Evolutionary conservation across 2,113 vertebrate species (phyloP).

Genomic region (Melanerpes aurifrons): DNA sequence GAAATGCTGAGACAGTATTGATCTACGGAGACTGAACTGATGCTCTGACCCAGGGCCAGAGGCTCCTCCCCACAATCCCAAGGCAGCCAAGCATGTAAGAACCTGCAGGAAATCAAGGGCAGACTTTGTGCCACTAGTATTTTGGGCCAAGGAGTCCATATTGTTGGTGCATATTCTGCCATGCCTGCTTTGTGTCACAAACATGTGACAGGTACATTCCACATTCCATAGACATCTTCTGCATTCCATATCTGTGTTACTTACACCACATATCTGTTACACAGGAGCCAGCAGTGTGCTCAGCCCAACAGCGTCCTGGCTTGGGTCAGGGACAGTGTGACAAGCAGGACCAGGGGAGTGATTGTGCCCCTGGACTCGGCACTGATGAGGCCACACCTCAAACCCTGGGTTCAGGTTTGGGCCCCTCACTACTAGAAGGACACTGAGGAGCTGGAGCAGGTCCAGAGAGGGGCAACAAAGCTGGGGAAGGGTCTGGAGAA

Average conservation of each 20-base stretch:
- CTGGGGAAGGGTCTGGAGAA: too few species aligned
- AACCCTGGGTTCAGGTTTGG: too few species aligned
- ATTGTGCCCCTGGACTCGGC: too few species aligned
- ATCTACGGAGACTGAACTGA: slow-evolving; percentile 53
- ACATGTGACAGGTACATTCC: neutral
- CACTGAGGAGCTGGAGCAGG: too few species aligned
- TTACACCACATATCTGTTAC: too few species aligned
- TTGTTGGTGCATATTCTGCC: neutral
- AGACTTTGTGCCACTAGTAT: neutral
- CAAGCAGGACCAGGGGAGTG: too few species aligned
- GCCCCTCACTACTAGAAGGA: too few species aligned
- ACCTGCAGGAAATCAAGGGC: slow-evolving; percentile 13
- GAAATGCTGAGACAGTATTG: slow-evolving; percentile 55
- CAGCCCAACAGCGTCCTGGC: too few species aligned
- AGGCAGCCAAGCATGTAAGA: slow-evolving; percentile 47
- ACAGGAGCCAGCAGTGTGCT: too few species aligned
- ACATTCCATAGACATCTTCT: neutral
- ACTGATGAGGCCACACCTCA: too few species aligned
- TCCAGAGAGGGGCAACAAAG: too few species aligned
- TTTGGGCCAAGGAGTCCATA: neutral
- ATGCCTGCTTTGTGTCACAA: neutral
- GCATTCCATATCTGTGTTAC: neutral
- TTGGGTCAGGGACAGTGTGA: too few species aligned
- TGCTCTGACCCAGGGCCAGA: slow-evolving; percentile 41
- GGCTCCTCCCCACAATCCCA: slow-evolving; percentile 25